A percentile compares a stretch with the other conserved stretches of the same genome.
These are phyloP conservation scores for Anthopleura sola DNA, from an alignment of 64 coral and sea anemone species.

Conservation along the genomic window DNA sequence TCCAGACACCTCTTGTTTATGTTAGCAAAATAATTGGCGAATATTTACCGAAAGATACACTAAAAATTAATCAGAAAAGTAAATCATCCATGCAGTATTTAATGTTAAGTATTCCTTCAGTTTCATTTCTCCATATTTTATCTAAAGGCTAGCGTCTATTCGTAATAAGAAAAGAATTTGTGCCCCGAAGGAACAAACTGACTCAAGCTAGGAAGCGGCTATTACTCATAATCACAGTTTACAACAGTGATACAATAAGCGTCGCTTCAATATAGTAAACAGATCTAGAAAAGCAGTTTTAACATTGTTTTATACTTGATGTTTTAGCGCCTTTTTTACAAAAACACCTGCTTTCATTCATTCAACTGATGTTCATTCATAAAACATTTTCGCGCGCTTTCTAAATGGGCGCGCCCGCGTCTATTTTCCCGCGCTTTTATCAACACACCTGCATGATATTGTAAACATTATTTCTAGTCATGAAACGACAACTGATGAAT, in stretches of 20 bases:
- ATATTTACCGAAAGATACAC: background rate
- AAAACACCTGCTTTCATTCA: conserved; percentile 5
- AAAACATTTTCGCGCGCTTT: conserved; percentile 17
- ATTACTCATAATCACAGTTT: background rate
- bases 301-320: background rate
- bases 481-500: background rate
- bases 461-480: conserved; percentile 1
- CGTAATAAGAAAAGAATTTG: background rate
- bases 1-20: background rate
- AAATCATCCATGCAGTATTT: background rate
- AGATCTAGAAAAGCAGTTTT: background rate
- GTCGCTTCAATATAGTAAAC: conserved; percentile 1
- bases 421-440: conserved; percentile 17
- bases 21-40: background rate
- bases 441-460: conserved; percentile 6
- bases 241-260: background rate
- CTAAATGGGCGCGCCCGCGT: background rate
- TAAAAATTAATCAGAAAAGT: background rate
- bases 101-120: background rate
- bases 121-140: too few species aligned
- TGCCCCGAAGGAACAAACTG: background rate
- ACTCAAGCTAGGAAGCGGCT: background rate
- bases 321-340: background rate
- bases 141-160: background rate
- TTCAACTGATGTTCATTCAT: background rate